Evolutionary conservation across 2,888 invertebrate genomes (phyloP).

Genomic region (Meghimatium bilineatum): DNA sequence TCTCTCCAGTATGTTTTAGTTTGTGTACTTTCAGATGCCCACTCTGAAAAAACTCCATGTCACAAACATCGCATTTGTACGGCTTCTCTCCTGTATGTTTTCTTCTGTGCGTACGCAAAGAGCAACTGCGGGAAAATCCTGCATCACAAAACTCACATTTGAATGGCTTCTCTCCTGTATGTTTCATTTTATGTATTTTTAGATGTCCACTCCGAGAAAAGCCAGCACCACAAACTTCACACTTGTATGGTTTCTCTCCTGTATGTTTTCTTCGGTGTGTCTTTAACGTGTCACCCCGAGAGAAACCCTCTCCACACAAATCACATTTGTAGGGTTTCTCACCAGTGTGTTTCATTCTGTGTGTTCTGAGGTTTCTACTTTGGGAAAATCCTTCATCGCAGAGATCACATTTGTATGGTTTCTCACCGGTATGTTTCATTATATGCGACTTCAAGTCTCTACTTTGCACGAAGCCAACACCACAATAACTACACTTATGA

Average conservation of each 20-base stretch:
- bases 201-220: slow-evolving; percentile 3
- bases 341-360: slow-evolving; percentile 1
- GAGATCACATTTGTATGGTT: background rate
- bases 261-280: slow-evolving; percentile 12
- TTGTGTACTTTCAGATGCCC: background rate
- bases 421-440: slow-evolving; percentile 16
- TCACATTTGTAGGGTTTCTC: slow-evolving; percentile 5
- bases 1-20: slow-evolving; percentile 11
- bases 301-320: background rate
- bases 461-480: background rate
- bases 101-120: background rate
- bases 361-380: background rate
- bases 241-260: slow-evolving; percentile 10
- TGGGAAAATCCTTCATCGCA: slow-evolving; percentile 8
- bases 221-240: slow-evolving; percentile 14
- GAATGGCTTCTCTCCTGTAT: slow-evolving; percentile 9
- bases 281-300: background rate
- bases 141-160: slow-evolving; percentile 7
- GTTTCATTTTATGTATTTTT: slow-evolving; percentile 7
- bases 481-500: slow-evolving; percentile 6
- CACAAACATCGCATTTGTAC: slow-evolving; percentile 19
- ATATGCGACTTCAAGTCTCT: slow-evolving; percentile 4
- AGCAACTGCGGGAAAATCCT: background rate
- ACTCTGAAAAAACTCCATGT: background rate
- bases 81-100: slow-evolving; percentile 15